phyloP scores from a whole-genome alignment of 2,797 vertebrate genomes.

The Liparis tanakae region DNA sequence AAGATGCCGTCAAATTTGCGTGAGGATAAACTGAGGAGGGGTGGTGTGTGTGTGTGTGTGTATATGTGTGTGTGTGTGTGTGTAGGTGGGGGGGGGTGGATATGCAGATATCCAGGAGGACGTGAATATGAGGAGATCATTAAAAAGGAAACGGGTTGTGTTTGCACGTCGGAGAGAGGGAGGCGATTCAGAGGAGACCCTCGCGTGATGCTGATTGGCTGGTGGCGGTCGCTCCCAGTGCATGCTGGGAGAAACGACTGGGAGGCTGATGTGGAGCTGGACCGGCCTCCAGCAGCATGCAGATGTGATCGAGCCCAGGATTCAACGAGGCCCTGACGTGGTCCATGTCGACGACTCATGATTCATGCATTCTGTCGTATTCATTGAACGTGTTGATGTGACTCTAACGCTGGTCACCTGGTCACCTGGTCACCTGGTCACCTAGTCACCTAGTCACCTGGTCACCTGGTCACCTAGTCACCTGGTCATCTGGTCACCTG shows the following conservation, averaged over 20 bases:
- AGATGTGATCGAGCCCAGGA: slow-evolving; percentile 20
- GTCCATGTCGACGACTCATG: too few species aligned
- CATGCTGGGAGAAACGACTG: slow-evolving; percentile 48
- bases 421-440: too few species aligned
- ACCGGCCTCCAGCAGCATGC: slow-evolving; percentile 42
- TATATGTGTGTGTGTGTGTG: not conserved
- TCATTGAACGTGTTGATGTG: too few species aligned
- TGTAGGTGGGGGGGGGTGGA: not conserved
- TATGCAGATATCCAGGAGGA: slow-evolving; percentile 20
- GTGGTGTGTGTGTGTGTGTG: not conserved
- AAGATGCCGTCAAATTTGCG: slow-evolving; percentile 56
- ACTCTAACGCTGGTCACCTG: too few species aligned
- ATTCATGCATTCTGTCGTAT: too few species aligned
- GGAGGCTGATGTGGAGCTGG: slow-evolving; percentile 56
- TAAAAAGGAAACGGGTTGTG: slow-evolving; percentile 68
- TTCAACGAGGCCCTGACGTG: slow-evolving; percentile 18
- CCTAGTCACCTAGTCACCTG: too few species aligned
- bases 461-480: too few species aligned
- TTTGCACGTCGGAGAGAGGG: slow-evolving; percentile 42
- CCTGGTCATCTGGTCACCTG: too few species aligned
- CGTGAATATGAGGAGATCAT: slow-evolving; percentile 63
- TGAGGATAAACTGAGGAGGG: slow-evolving; percentile 42
- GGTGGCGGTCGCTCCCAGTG: slow-evolving; percentile 42
- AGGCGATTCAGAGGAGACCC: slow-evolving; percentile 42
- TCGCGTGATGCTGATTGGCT: slow-evolving; percentile 53